Conservation (phyloP, 2,888 invertebrate species). For the Lithophane semibrunnea region DNA sequence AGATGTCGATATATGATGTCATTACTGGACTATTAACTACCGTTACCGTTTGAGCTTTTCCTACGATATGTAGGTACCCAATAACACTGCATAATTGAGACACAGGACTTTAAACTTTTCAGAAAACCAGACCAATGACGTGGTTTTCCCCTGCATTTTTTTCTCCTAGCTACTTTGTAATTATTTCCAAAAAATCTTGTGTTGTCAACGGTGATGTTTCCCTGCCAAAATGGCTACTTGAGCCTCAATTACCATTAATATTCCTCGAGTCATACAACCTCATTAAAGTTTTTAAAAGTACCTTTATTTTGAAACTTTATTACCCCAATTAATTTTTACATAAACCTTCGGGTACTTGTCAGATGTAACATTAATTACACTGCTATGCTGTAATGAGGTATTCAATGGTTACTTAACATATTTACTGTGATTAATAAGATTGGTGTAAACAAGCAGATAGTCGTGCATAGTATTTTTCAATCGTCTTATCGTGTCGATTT, state of each 20-base stretch:
- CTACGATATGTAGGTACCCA: neutral
- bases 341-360: neutral
- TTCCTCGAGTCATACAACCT: slow-evolving; percentile 4
- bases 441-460: neutral
- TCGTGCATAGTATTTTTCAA: neutral
- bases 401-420: neutral
- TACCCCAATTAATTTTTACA: neutral
- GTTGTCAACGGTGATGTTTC: neutral
- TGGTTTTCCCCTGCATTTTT: neutral
- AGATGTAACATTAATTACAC: neutral
- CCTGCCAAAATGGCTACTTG: neutral
- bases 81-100: neutral
- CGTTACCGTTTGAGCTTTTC: neutral
- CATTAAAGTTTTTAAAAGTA: slow-evolving; percentile 5
- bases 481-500: neutral
- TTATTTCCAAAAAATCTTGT: neutral
- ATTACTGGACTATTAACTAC: no score
- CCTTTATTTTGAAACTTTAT: slow-evolving; percentile 1
- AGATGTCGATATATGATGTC: neutral
- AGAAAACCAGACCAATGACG: neutral
- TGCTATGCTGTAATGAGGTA: neutral
- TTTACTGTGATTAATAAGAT: neutral
- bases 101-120: neutral
- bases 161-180: neutral
- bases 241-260: neutral